Percentiles rank a stretch among this genome's conserved stretches.
Evolutionary conservation across 2,113 vertebrate genomes (phyloP).

Genomic region (Tamias sibiricus): DNA sequence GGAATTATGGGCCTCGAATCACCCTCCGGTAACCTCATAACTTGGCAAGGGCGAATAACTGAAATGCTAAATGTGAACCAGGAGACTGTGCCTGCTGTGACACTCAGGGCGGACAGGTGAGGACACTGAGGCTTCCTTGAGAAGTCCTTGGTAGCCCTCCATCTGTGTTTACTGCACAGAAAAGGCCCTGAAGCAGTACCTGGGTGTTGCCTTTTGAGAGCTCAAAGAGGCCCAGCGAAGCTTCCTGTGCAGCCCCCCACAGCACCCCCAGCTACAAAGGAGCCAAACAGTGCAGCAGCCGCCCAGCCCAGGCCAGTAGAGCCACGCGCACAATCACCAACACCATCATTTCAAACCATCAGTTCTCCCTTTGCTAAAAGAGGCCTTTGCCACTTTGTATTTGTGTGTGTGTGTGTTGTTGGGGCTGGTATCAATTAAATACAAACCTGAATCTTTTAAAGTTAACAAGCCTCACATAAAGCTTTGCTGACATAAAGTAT

Average conservation of each 20-base stretch:
- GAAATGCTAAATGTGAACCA: background rate
- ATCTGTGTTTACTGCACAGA: background rate
- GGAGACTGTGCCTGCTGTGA: background rate
- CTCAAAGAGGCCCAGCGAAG: background rate
- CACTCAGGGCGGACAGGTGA: accelerated
- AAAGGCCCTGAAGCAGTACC: background rate
- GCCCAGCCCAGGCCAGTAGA: background rate
- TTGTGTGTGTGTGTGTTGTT: background rate
- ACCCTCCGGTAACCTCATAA: background rate
- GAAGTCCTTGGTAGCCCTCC: accelerated
- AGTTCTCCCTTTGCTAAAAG: background rate
- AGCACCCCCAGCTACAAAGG: accelerated
- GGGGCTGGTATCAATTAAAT: background rate
- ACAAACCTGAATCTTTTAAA: background rate
- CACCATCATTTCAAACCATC: background rate
- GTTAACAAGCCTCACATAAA: background rate
- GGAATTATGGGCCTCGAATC: accelerated
- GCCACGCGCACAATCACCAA: background rate
- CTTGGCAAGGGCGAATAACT: accelerated
- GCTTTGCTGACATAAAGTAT: background rate
- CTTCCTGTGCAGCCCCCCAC: accelerated
- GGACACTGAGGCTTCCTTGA: background rate
- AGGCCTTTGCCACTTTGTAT: background rate
- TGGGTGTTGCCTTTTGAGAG: accelerated
- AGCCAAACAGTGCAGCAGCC: background rate